Evolutionary conservation across 2,797 vertebrate genomes (phyloP), one percentile per base, ranked within the genome.

Genomic region (Falco rusticolus): DNA sequence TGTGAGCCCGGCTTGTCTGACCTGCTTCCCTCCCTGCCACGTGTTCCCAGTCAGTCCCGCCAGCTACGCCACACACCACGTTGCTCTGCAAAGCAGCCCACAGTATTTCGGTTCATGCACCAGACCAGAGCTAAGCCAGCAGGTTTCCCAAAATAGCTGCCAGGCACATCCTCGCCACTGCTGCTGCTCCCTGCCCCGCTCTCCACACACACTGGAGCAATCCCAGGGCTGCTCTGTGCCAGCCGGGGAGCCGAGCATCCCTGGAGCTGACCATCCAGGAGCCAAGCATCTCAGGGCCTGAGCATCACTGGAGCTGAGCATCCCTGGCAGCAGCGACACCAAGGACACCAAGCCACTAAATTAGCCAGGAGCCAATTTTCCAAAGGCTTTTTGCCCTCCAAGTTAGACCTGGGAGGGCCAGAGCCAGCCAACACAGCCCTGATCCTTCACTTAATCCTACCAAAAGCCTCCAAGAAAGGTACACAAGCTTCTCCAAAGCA

Each of bases 1-100:
- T 39, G 25, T 1, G 2, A 61, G 29, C 39, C 48, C 1, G 1
- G 31, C n/a, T 64, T 17, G 3, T 71, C 60, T 1, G 4, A 48
- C 11, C 19, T 39, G 26, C 22, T 65, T 77, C 39, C 39, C 57
- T 41, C 84, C 59, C 33, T 41, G 47, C n/a, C 51, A 6, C 1
- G 10, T 4, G 0, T 53, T 71, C 77, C 59, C 47, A 14, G 34
- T 28, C 33, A 34, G 57, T 39, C 43, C 31, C 3, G 5, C 48
- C 13, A 6, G 56, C 54, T 31, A 56, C 5, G 4, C 24, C 63
- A 51, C 10, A 4, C 43, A 29, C 34, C 37, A 57, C 3, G 1
- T 6, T 10, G 25, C 45, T 59, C 70, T 24, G 21, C 57, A 34
- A 37, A 63, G 31, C 43, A 6, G 3, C 41, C 76, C 33, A 5